Percentiles rank a stretch among this genome's conserved stretches.
Evolutionary conservation across 1,140 invertebrate genomes (phyloP).

Genomic region (Penaeus japonicus): DNA sequence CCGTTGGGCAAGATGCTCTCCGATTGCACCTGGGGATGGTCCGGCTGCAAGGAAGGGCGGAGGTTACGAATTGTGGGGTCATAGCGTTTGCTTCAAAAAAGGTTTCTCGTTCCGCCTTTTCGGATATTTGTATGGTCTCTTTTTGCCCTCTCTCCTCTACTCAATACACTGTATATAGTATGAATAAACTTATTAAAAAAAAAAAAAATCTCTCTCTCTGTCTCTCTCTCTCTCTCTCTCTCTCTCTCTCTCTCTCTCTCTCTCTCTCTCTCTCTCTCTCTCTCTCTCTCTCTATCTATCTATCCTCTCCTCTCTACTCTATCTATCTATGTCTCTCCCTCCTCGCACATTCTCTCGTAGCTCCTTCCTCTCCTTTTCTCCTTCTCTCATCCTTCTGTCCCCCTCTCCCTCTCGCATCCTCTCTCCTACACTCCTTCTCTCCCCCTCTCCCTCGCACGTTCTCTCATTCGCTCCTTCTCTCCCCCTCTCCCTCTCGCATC

Average conservation of each 20-base stretch:
- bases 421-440: not conserved
- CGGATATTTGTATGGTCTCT: no score
- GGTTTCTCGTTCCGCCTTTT: no score
- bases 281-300: not conserved
- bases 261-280: no score
- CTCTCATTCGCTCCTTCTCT: no score
- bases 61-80: not conserved
- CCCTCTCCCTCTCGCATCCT: not conserved
- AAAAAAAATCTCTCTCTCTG: not conserved
- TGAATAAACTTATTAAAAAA: no score
- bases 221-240: not conserved
- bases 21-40: slow-evolving; percentile 82
- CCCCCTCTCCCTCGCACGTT: not conserved
- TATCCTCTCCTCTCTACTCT: not conserved
- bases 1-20: slow-evolving; percentile 91
- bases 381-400: not conserved
- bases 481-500: no score
- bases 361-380: not conserved
- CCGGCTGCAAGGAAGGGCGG: slow-evolving; percentile 74
- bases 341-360: not conserved
- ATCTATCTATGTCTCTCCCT: not conserved
- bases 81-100: no score
- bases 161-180: no score
- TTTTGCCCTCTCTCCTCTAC: no score
- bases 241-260: no score